These are phyloP conservation scores for Macrophya alboannulata DNA, from an alignment of 2,888 invertebrate genomes.

Conservation along the genomic window DNA sequence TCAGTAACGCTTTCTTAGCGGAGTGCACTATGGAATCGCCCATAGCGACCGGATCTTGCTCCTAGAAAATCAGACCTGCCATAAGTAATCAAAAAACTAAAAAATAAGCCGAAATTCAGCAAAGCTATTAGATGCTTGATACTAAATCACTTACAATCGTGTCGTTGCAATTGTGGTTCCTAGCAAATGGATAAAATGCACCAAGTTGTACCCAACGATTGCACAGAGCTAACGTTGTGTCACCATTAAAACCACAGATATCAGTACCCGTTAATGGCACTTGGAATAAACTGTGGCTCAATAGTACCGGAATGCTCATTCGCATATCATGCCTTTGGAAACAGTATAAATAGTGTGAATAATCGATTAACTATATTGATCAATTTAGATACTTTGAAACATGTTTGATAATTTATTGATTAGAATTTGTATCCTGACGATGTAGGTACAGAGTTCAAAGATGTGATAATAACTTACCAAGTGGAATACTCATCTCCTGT, in stretches of 20 bases:
- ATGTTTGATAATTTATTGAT: not conserved
- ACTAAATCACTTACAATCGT: slow-evolving; percentile 82
- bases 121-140: not conserved
- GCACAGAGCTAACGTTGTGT: slow-evolving; percentile 88
- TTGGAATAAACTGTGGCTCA: slow-evolving; percentile 90
- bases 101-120: not conserved
- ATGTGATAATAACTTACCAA: slow-evolving; percentile 81
- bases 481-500: slow-evolving; percentile 90
- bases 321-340: slow-evolving; percentile 84
- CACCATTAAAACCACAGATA: slow-evolving; percentile 91
- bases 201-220: slow-evolving; percentile 93
- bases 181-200: slow-evolving; percentile 93
- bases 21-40: slow-evolving; percentile 86
- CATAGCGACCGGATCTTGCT: slow-evolving; percentile 92
- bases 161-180: slow-evolving; percentile 90
- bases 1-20: slow-evolving; percentile 84
- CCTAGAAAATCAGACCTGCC: slow-evolving; percentile 79
- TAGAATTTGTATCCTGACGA: not conserved
- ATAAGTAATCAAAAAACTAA: not conserved
- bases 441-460: not conserved
- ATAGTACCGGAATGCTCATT: slow-evolving; percentile 88
- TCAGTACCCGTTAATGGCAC: slow-evolving; percentile 93
- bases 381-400: not conserved
- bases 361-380: not conserved
- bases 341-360: not conserved